These are phyloP conservation scores for Hassar affinis DNA, from an alignment of 2,113 vertebrate species.

Conservation along the genomic window DNA sequence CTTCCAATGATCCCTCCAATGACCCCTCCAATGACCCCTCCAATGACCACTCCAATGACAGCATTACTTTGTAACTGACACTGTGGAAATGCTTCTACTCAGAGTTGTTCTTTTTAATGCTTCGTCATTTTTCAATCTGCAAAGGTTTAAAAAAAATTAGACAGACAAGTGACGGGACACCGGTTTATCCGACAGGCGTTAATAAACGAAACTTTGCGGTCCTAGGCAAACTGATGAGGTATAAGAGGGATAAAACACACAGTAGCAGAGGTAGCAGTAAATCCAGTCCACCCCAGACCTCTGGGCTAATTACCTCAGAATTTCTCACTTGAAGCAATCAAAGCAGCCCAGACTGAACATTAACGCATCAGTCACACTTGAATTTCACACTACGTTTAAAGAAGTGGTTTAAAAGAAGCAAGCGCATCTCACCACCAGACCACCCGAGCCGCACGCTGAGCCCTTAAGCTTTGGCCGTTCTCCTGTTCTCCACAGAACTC, in stretches of 20 bases:
- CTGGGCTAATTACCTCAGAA: conserved; percentile 27
- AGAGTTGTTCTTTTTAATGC: neutral
- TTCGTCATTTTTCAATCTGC: neutral
- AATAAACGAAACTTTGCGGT: too few species aligned
- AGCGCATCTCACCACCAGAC: neutral
- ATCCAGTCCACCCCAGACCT: neutral
- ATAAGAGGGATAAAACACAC: neutral
- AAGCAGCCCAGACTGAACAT: conserved; percentile 9
- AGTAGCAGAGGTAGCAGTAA: neutral
- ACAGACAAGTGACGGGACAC: too few species aligned
- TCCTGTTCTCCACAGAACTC: conserved; percentile 7
- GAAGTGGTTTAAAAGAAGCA: neutral
- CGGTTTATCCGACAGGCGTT: too few species aligned
- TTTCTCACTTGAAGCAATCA: conserved; percentile 33
- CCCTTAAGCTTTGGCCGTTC: neutral
- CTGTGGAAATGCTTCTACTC: neutral
- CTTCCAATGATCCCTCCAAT: too few species aligned
- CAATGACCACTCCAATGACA: neutral
- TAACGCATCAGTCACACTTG: neutral
- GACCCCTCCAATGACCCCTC: too few species aligned
- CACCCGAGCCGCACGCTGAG: neutral
- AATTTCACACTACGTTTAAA: neutral
- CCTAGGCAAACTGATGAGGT: neutral
- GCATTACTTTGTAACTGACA: neutral
- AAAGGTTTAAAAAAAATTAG: neutral